Evolutionary conservation across 2,888 invertebrate species (phyloP).

Genomic region (Cryptocheilus praepositus): DNA sequence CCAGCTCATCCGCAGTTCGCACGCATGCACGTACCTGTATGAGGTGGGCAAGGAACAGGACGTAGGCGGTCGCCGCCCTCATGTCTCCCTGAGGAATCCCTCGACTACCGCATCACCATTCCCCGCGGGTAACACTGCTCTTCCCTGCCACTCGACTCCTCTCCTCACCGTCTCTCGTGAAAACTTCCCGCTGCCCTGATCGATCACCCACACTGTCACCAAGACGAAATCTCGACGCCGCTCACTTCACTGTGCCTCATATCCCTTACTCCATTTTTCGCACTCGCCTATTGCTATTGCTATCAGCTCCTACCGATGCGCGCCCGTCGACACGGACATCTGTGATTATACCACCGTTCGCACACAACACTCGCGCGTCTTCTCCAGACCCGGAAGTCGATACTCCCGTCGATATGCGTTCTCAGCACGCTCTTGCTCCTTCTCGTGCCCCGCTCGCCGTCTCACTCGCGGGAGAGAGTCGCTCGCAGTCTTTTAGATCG

Average conservation of each 20-base stretch:
- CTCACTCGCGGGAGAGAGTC: slow-evolving; percentile 39
- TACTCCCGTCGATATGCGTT: neutral
- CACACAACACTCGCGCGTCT: neutral
- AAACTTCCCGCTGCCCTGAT: neutral
- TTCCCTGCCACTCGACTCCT: neutral
- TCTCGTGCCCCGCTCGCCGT: slow-evolving; percentile 17
- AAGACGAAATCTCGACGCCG: no score
- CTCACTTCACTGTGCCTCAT: no score
- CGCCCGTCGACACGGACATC: no score
- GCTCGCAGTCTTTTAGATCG: no score
- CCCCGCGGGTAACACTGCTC: slow-evolving; percentile 49
- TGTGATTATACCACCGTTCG: no score
- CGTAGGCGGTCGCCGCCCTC: slow-evolving; percentile 75
- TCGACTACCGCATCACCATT: slow-evolving; percentile 75
- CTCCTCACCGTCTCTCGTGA: neutral
- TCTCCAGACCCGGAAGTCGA: slow-evolving; percentile 1
- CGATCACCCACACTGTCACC: no score
- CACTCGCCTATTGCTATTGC: no score
- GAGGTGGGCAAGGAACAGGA: slow-evolving; percentile 74
- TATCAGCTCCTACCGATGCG: no score
- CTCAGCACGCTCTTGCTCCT: slow-evolving; percentile 15
- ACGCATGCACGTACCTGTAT: slow-evolving; percentile 69
- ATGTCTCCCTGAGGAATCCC: slow-evolving; percentile 74
- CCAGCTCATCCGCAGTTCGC: no score
- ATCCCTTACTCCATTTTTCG: no score